phyloP scores from a whole-genome alignment of 2,888 invertebrate species.

The Noctua fimbriata region DNA sequence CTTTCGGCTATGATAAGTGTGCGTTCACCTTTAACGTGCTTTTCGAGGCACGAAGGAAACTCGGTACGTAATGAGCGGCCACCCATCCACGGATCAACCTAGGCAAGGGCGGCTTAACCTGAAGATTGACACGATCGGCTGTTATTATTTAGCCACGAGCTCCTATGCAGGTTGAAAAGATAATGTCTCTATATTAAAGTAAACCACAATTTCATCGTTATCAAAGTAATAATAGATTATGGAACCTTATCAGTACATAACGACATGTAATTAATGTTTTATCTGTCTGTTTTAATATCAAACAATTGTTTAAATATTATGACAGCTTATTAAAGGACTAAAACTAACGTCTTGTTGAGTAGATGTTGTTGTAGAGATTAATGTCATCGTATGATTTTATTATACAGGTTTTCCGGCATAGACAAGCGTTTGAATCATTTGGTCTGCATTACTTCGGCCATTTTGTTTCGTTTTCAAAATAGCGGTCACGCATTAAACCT shows the following conservation, averaged over 20 bases:
- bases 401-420: too few relatives aligned
- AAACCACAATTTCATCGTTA: conserved; percentile 4
- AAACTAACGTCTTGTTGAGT: background rate
- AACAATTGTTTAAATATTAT: conserved; percentile 10
- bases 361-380: background rate
- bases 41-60: background rate
- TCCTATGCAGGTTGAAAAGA: background rate
- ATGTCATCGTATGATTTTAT: too few relatives aligned
- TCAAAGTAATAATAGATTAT: conserved; percentile 30
- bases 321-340: background rate
- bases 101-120: background rate
- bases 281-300: conserved; percentile 15
- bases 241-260: conserved; percentile 16
- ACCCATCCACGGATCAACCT: background rate
- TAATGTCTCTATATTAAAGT: background rate
- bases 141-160: background rate
- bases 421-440: too few relatives aligned
- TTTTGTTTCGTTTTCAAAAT: too few relatives aligned
- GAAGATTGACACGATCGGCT: background rate
- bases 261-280: conserved; percentile 14
- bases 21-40: too few relatives aligned
- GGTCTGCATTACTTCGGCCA: too few relatives aligned
- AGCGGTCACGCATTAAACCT: too few relatives aligned
- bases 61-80: background rate
- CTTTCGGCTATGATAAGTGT: too few relatives aligned